Conservation (phyloP, 2,888 invertebrate genomes). For the Coremacera marginata region DNA sequence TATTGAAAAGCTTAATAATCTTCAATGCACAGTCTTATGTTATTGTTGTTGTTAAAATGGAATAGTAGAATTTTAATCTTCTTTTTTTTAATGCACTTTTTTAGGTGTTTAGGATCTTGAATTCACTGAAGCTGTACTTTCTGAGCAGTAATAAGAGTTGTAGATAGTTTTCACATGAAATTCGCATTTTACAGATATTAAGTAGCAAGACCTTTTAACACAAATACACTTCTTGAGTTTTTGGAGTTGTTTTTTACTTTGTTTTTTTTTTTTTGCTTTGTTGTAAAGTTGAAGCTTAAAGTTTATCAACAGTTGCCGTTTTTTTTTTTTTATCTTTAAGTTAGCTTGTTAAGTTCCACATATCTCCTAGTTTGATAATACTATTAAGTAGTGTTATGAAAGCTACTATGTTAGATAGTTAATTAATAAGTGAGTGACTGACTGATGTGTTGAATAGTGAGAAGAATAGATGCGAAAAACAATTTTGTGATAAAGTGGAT, state of each 20-base stretch:
- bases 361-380: too few relatives aligned
- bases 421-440: too few relatives aligned
- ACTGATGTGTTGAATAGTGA: too few relatives aligned
- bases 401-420: too few relatives aligned
- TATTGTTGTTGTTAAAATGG: background rate
- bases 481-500: too few relatives aligned
- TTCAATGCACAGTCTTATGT: background rate
- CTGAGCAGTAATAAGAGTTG: conserved; percentile 45
- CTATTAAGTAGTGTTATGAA: too few relatives aligned
- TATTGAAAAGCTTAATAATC: background rate
- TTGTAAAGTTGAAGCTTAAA: too few relatives aligned
- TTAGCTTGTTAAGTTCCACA: too few relatives aligned
- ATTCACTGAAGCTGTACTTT: conserved; percentile 42
- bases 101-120: conserved; percentile 46
- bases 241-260: background rate
- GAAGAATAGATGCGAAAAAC: too few relatives aligned
- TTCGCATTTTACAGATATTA: conserved; percentile 42
- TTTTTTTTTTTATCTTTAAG: too few relatives aligned
- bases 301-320: too few relatives aligned
- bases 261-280: too few relatives aligned
- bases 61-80: background rate
- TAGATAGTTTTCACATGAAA: conserved; percentile 40
- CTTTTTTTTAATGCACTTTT: background rate
- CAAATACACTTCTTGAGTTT: background rate
- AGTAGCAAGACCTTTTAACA: background rate